Conservation (phyloP, 2,888 invertebrate species). For the Phengaris arion region DNA sequence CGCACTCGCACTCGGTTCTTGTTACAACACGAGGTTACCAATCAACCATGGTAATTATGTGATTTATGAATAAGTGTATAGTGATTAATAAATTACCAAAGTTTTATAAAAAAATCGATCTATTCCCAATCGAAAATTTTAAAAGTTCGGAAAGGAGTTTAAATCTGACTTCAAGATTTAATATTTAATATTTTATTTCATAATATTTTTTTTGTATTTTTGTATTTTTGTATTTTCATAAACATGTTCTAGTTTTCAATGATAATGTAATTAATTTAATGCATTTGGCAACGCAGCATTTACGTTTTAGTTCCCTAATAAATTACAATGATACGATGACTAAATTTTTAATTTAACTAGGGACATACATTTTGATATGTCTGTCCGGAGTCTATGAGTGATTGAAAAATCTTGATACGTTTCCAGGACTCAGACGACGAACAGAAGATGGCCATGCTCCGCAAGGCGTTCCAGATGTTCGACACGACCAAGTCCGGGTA, state of each 20-base stretch:
- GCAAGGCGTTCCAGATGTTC: slow-evolving; percentile 98
- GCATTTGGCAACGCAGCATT: not conserved
- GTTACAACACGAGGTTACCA: slow-evolving; percentile 67
- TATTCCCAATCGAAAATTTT: not conserved
- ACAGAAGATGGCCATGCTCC: slow-evolving; percentile 92
- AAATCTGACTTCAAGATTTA: not conserved
- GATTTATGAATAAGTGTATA: slow-evolving; percentile 27
- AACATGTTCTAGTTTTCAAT: not conserved
- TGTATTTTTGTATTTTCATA: not conserved
- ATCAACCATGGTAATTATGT: slow-evolving; percentile 49
- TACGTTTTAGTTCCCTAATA: not conserved
- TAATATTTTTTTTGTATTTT: not conserved
- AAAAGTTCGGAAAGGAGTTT: not conserved
- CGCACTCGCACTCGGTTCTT: slow-evolving; percentile 78
- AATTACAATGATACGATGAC: not conserved
- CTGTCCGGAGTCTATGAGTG: no score
- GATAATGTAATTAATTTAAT: not conserved
- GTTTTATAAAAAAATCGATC: not conserved
- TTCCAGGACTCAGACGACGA: slow-evolving; percentile 82
- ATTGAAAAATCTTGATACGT: slow-evolving; percentile 3
- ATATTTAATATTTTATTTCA: no score
- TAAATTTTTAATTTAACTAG: not conserved
- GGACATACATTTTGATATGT: not conserved
- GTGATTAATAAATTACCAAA: not conserved
- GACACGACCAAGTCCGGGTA: slow-evolving; percentile 95